These are phyloP conservation scores for Hesperia comma DNA, from an alignment of 2,888 invertebrate genomes.

Conservation along the genomic window DNA sequence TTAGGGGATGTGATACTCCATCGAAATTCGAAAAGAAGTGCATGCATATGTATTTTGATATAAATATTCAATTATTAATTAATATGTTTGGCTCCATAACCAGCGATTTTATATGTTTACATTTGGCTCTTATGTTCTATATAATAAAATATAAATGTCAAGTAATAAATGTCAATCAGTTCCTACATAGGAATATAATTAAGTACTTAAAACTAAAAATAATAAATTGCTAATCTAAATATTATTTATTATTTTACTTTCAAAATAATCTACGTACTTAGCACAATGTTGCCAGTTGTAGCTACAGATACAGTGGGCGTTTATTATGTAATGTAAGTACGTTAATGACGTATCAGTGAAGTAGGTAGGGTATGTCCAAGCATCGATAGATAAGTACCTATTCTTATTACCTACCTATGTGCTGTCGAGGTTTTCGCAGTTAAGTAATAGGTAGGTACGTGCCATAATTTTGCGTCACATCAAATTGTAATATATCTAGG, in stretches of 20 bases:
- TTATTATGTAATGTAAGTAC: no score
- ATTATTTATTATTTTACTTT: not conserved
- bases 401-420: no score
- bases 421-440: no score
- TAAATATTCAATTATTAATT: constrained; percentile 49
- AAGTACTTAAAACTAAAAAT: not conserved
- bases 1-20: constrained; percentile 40
- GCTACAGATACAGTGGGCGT: no score
- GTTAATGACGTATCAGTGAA: no score
- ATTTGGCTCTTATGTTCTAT: constrained; percentile 30
- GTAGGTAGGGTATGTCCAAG: no score
- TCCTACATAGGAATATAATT: not conserved
- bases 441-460: no score
- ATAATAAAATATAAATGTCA: not conserved
- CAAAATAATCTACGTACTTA: not conserved
- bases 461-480: no score
- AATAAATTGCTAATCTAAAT: not conserved
- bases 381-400: no score
- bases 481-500: no score
- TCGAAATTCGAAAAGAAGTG: constrained; percentile 52
- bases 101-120: constrained; percentile 42
- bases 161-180: constrained; percentile 6
- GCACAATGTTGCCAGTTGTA: not conserved
- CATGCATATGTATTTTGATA: constrained; percentile 50
- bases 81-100: constrained; percentile 43